phyloP scores from a whole-genome alignment of 2,113 vertebrate species.

The Motacilla alba region DNA sequence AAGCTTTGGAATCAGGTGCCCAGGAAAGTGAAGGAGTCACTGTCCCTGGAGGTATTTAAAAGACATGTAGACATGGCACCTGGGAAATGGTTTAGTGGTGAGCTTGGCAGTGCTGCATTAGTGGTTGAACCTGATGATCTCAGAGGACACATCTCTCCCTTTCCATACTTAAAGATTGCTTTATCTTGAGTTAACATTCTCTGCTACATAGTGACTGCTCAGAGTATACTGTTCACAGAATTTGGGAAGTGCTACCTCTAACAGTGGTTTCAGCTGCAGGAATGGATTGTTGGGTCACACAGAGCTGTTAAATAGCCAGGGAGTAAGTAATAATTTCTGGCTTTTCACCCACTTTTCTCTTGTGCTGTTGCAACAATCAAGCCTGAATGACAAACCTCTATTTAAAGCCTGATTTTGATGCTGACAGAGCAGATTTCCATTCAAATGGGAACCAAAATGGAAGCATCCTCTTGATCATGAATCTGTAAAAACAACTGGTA shows the following conservation, averaged over 20 bases:
- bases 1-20: background rate
- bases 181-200: background rate
- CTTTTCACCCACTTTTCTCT: background rate
- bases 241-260: background rate
- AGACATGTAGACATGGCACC: background rate
- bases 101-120: fast-evolving
- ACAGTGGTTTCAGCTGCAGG: background rate
- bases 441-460: background rate
- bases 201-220: background rate
- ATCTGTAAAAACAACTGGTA: background rate
- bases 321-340: background rate
- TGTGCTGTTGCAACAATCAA: background rate
- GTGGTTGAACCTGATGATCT: background rate
- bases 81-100: background rate
- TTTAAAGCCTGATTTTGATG: background rate
- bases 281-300: background rate
- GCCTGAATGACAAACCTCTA: background rate
- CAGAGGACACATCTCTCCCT: background rate
- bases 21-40: background rate
- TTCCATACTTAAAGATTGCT: background rate
- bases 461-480: background rate
- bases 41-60: background rate
- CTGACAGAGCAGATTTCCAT: background rate
- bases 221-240: background rate
- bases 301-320: background rate